Evolutionary conservation across 2,113 vertebrate genomes (phyloP).

Genomic region (Irena cyanogastra): DNA sequence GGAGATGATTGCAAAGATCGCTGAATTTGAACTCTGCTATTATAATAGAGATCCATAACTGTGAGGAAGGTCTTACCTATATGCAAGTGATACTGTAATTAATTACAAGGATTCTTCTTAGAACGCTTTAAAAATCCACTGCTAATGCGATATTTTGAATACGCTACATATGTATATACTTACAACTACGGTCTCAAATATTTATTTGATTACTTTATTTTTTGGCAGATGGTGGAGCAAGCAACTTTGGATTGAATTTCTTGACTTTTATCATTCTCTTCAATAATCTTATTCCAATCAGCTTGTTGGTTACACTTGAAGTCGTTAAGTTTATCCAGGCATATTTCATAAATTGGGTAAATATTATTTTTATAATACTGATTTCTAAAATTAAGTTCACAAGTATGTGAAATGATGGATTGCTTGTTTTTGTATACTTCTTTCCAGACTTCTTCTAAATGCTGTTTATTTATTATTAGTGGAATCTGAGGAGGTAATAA

Average conservation of each 20-base stretch:
- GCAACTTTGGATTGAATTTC: slow-evolving; percentile 97
- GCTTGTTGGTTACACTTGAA: slow-evolving; percentile 95
- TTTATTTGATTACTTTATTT: slow-evolving; percentile 3
- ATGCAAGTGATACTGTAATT: neutral
- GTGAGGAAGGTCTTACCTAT: neutral
- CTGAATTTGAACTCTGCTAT: neutral
- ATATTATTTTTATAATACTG: slow-evolving; percentile 17
- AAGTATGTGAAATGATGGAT: neutral
- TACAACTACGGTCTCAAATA: neutral
- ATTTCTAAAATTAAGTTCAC: neutral
- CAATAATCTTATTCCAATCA: slow-evolving; percentile 99
- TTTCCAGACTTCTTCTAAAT: neutral
- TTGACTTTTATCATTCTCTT: slow-evolving; percentile 99
- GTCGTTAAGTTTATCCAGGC: slow-evolving; percentile 98
- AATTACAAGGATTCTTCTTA: neutral
- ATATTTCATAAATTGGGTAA: slow-evolving; percentile 99
- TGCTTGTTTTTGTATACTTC: neutral
- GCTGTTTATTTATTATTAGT: neutral
- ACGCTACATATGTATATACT: neutral
- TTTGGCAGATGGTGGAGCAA: slow-evolving; percentile 90
- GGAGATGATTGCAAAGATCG: neutral
- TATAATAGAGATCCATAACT: neutral
- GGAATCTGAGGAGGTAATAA: neutral
- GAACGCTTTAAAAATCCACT: neutral
- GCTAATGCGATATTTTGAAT: neutral